phyloP scores from a whole-genome alignment of 1,140 invertebrate species.

The Musca domestica region DNA sequence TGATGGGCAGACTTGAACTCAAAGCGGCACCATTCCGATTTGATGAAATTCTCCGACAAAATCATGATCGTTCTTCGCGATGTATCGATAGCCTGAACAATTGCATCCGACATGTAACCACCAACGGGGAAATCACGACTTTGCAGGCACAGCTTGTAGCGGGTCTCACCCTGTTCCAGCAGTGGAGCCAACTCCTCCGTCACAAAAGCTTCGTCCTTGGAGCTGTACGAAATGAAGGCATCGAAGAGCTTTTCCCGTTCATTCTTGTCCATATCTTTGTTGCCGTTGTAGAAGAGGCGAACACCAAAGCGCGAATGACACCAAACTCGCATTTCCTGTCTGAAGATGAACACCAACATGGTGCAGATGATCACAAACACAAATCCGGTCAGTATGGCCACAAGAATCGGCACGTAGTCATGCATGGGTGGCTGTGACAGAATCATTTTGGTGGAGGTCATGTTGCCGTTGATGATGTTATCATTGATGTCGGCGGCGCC shows the following conservation, averaged over 20 bases:
- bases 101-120: conserved; percentile 83
- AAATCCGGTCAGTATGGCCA: conserved; percentile 66
- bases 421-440: conserved; percentile 59
- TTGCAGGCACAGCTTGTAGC: conserved; percentile 89
- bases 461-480: conserved; percentile 33
- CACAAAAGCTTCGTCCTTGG: conserved; percentile 89
- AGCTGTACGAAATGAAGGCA: conserved; percentile 90
- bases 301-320: conserved; percentile 85
- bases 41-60: conserved; percentile 89
- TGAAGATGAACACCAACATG: conserved; percentile 74
- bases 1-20: conserved; percentile 92
- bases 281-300: conserved; percentile 71
- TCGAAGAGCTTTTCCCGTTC: conserved; percentile 88
- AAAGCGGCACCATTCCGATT: conserved; percentile 89
- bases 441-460: conserved; percentile 51
- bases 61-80: conserved; percentile 87
- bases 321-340: conserved; percentile 86
- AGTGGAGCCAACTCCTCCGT: conserved; percentile 81
- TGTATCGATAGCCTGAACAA: conserved; percentile 86
- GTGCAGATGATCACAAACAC: conserved; percentile 70
- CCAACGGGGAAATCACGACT: conserved; percentile 85
- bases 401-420: conserved; percentile 76
- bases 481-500: conserved; percentile 20
- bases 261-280: conserved; percentile 70
- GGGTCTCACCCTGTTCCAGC: conserved; percentile 69